A percentile compares a stretch with the other conserved stretches of the same genome.
phyloP scores from a whole-genome alignment of 2,113 vertebrate genomes.

The Ursus arctos region DNA sequence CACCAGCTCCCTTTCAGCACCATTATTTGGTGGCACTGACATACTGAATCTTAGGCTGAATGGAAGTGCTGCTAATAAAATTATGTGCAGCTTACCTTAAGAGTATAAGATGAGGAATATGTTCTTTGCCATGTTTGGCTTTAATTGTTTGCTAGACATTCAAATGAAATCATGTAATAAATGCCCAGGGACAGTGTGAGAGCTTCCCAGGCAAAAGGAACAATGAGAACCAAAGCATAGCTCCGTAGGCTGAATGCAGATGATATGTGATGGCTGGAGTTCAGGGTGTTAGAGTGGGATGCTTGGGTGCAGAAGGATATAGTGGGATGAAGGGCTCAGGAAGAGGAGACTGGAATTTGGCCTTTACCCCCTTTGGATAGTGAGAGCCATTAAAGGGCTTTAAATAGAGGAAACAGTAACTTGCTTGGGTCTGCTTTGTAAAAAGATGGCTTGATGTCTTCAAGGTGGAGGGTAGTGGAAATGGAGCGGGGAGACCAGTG shows the following conservation, averaged over 20 bases:
- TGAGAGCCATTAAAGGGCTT: neutral
- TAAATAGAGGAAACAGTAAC: neutral
- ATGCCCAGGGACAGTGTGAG: neutral
- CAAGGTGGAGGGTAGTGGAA: neutral
- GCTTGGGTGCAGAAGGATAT: neutral
- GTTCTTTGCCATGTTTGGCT: neutral
- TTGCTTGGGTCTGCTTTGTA: neutral
- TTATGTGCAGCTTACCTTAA: neutral
- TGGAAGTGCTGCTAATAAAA: neutral
- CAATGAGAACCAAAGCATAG: neutral
- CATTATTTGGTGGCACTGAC: neutral
- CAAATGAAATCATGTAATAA: neutral
- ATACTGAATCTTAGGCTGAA: neutral
- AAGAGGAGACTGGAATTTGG: neutral
- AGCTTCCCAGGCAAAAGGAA: neutral
- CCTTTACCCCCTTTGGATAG: neutral
- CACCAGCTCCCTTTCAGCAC: neutral
- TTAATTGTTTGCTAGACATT: neutral
- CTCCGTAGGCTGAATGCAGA: neutral
- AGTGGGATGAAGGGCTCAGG: neutral
- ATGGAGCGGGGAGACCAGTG: neutral
- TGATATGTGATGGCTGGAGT: neutral
- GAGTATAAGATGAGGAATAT: neutral
- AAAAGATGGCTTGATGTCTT: neutral
- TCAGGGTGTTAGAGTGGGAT: neutral